Conservation (phyloP, 2,888 invertebrate species). For the Neoaliturus tenellus region DNA sequence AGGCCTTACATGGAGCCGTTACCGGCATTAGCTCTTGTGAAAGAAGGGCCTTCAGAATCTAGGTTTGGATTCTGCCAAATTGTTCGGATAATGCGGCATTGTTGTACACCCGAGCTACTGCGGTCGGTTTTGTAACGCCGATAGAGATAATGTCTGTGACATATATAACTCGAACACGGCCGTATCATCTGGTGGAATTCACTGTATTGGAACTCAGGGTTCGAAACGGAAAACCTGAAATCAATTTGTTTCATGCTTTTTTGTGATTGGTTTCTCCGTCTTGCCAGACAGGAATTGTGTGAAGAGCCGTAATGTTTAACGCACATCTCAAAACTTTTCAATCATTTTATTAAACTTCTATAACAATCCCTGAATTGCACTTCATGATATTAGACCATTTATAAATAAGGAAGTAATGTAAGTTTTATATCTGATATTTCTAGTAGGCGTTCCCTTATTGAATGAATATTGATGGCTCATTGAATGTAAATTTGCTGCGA, state of each 20-base stretch:
- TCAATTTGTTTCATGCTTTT: background rate
- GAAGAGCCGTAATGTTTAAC: too few species aligned
- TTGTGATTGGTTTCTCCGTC: too few species aligned
- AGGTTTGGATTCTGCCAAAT: constrained; percentile 18
- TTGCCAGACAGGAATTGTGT: too few species aligned
- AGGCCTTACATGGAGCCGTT: background rate
- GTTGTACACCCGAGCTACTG: background rate
- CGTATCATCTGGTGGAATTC: background rate
- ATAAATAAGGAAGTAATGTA: too few species aligned
- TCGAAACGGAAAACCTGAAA: background rate
- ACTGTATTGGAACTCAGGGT: background rate
- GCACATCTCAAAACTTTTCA: too few species aligned
- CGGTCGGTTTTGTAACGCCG: background rate
- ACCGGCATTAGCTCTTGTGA: background rate
- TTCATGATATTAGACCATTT: too few species aligned
- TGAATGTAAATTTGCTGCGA: too few species aligned
- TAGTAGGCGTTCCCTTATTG: too few species aligned
- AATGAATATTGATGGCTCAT: too few species aligned
- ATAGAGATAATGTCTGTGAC: constrained; percentile 9
- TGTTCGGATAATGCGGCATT: constrained; percentile 21
- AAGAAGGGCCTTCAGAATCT: constrained; percentile 5
- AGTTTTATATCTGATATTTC: too few species aligned
- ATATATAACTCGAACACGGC: background rate
- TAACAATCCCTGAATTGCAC: too few species aligned
- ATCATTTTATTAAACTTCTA: too few species aligned